A percentile compares a stretch with the other conserved stretches of the same genome.
phyloP scores from a whole-genome alignment of 2,888 invertebrate species.

The Mongoloraphidia duomilia region DNA sequence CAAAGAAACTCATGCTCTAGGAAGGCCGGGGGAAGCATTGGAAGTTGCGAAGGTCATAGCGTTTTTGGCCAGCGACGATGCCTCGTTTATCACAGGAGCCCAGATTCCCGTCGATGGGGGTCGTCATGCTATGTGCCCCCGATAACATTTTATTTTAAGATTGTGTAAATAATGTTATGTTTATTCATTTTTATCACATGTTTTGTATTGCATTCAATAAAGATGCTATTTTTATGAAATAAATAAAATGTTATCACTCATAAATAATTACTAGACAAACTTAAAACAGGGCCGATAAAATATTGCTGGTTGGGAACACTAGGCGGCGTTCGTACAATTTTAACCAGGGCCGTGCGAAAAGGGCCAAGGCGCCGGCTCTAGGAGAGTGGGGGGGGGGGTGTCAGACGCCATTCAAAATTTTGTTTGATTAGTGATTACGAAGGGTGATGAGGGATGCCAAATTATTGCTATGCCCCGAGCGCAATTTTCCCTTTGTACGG shows the following conservation, averaged over 20 bases:
- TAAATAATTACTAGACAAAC: too few species aligned
- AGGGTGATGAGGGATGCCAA: too few species aligned
- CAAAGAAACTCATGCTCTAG: slow-evolving; percentile 82
- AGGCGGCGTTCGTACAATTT: too few species aligned
- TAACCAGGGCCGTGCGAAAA: too few species aligned
- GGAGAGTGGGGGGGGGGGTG: too few species aligned
- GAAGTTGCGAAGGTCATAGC: slow-evolving; percentile 85
- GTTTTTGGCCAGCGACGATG: slow-evolving; percentile 78
- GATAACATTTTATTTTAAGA: slow-evolving; percentile 35
- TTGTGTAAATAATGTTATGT: not conserved
- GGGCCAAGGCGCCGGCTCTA: too few species aligned
- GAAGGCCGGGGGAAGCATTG: slow-evolving; percentile 65
- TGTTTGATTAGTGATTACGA: too few species aligned
- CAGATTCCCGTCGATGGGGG: slow-evolving; percentile 90
- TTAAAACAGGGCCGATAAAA: too few species aligned
- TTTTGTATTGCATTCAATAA: not conserved
- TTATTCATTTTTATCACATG: not conserved
- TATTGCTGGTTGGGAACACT: too few species aligned
- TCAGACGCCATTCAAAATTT: too few species aligned
- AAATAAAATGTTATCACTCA: not conserved
- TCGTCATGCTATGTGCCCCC: slow-evolving; percentile 83
- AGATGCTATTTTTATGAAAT: not conserved
- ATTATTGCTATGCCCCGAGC: too few species aligned
- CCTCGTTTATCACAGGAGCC: slow-evolving; percentile 83
- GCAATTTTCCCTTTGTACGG: too few species aligned